These are phyloP conservation scores for Forbesichthys papilliferus DNA, from an alignment of 2,113 vertebrate species.

Conservation along the genomic window DNA sequence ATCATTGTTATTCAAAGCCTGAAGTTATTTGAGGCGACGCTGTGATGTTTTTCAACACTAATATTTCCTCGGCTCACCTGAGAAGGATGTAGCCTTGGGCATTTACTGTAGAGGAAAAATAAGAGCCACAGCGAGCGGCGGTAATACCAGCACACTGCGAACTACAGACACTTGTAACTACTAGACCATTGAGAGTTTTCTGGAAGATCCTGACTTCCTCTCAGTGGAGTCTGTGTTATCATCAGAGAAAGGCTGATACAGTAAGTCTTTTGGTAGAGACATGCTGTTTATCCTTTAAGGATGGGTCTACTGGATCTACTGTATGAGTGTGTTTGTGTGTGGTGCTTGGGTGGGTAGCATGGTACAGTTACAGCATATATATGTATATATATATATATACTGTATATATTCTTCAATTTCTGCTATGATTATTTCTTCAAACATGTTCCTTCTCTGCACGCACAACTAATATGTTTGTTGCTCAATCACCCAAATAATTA, in stretches of 20 bases:
- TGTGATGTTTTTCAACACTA: conserved; percentile 40
- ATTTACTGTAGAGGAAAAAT: conserved; percentile 19
- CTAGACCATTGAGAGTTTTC: conserved; percentile 24
- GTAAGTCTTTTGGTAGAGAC: conserved; percentile 15
- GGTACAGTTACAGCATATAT: background rate
- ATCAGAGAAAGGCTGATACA: conserved; percentile 18
- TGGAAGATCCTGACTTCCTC: conserved; percentile 13
- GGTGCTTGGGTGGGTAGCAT: background rate
- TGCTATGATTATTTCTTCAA: conserved; percentile 31
- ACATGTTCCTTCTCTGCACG: conserved; percentile 25
- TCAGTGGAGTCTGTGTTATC: conserved; percentile 22
- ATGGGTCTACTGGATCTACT: background rate
- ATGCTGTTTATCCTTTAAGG: conserved; percentile 29
- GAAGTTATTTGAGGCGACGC: conserved; percentile 38
- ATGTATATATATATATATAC: too few relatives aligned
- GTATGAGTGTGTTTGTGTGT: conserved; percentile 3
- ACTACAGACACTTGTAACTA: conserved; percentile 17
- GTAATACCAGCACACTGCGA: conserved; percentile 15
- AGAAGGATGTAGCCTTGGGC: conserved; percentile 33
- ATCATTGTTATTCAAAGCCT: conserved; percentile 46
- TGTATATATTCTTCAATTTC: conserved; percentile 4
- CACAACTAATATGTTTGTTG: conserved; percentile 53
- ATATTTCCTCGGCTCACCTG: conserved; percentile 34
- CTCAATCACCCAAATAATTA: conserved; percentile 62
- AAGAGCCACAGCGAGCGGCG: conserved; percentile 23